Conservation (phyloP, 2,888 invertebrate species). For the Homarus gammarus region DNA sequence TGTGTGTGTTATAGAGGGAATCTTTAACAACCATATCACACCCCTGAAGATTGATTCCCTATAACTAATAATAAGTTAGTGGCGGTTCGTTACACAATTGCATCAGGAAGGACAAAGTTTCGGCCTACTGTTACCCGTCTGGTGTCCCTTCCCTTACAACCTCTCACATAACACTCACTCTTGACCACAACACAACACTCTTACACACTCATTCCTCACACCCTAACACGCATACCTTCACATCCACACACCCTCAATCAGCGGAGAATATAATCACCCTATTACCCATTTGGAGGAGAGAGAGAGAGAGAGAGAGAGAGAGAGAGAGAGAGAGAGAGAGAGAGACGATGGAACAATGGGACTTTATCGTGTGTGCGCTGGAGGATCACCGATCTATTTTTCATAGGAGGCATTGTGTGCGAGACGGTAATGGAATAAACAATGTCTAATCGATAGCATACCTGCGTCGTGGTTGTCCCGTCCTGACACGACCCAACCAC, state of each 20-base stretch:
- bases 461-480: not conserved
- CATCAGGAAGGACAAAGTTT: not conserved
- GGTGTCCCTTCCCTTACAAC: too few species aligned
- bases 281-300: not conserved
- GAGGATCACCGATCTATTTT: slow-evolving; percentile 33
- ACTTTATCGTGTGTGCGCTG: slow-evolving; percentile 5
- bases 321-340: not conserved
- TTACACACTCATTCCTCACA: not conserved
- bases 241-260: not conserved
- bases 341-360: slow-evolving; percentile 6
- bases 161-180: not conserved
- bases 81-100: not conserved
- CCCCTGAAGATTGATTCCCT: too few species aligned
- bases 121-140: not conserved
- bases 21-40: too few species aligned
- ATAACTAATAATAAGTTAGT: not conserved
- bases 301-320: slow-evolving; percentile 8
- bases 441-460: slow-evolving; percentile 31
- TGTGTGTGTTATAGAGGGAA: too few species aligned
- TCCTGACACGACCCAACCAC: slow-evolving; percentile 13
- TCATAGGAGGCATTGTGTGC: slow-evolving; percentile 24
- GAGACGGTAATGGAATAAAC: slow-evolving; percentile 36
- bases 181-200: not conserved
- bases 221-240: not conserved
- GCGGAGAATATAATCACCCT: not conserved